These are phyloP conservation scores for Silurus asotus DNA, from an alignment of 2,113 vertebrate genomes.

Conservation along the genomic window DNA sequence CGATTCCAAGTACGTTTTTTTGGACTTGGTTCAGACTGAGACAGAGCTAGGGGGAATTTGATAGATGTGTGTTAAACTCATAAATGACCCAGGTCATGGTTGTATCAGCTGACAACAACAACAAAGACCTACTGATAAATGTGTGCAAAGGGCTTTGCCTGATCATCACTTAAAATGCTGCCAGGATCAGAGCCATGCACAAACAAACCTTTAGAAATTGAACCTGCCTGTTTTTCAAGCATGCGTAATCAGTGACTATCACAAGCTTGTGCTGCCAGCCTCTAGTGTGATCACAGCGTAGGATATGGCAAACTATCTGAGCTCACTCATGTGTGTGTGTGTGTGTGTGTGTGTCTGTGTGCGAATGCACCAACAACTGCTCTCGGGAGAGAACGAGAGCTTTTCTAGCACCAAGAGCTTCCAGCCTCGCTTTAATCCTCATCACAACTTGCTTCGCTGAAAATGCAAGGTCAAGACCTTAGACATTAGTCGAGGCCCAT, in stretches of 20 bases:
- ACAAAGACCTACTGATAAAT: neutral
- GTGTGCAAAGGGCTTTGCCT: neutral
- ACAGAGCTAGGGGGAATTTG: neutral
- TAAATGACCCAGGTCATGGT: slow-evolving; percentile 58
- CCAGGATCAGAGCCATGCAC: slow-evolving; percentile 1
- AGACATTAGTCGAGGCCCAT: slow-evolving; percentile 16
- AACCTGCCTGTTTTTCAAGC: neutral
- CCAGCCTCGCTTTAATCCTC: slow-evolving; percentile 10
- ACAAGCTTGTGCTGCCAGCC: neutral
- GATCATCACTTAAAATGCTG: neutral
- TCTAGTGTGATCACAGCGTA: neutral
- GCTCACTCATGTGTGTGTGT: slow-evolving; percentile 49
- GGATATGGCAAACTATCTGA: neutral
- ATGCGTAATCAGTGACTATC: neutral
- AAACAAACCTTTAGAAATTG: slow-evolving; percentile 16
- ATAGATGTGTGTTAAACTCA: slow-evolving; percentile 57
- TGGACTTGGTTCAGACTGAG: neutral
- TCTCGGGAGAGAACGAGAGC: neutral
- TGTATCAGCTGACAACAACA: slow-evolving; percentile 68
- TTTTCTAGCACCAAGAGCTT: neutral
- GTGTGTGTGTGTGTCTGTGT: slow-evolving; percentile 42
- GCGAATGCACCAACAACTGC: neutral
- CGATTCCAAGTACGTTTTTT: neutral
- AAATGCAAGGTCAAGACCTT: neutral
- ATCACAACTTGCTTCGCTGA: slow-evolving; percentile 7